Base-by-base conservation (phyloP, 2,113 vertebrate genomes). In the Psittacara wagleri region DNA sequence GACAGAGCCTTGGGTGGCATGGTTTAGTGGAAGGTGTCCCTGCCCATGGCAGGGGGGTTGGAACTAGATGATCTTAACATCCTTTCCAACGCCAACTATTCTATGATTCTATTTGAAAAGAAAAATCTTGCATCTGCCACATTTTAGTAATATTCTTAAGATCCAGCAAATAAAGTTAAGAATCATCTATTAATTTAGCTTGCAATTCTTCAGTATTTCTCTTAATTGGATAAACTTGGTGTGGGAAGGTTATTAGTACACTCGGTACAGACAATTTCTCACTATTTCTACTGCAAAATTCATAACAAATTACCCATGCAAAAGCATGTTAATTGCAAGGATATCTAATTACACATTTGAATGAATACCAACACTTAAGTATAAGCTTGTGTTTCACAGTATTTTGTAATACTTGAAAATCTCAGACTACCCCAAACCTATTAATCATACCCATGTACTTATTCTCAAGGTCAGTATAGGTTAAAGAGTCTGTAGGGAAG, bases 61-160 rank as follows among this genome's bases (percentile, higher is more conserved):
- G 44, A 46, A 46, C 44, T 46, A 5, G 18, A 20, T 20, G 44
- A 46, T 5, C 44, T 46, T 46, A 44, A 44, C 2, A 9, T 46
- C 44, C 44, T 46, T 46, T 46, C 44, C 44, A 46, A 20, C 44
- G 19, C 44, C 44, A 46, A 5, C 44, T 46, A 46, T 46, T 46
- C 44, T 20, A 46, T 46, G 44, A 46, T 46, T 46, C 44, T 48
- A 64, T 1, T 2, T 2, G 0, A 20, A 80, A 94, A 87, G 6
- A 90, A 62, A 96, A 96, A 85, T 81, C 76, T 88, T 88, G 43
- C 23, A 83, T 87, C 59, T 91, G 37, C 37, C 79, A 78, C 51
- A 72, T 3, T 1, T n/a, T 88, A 92, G 61, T 86, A 88, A 79
- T 12, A 44, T 44, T 44, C 59, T 46, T 81, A 86, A 88, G 91